Evolutionary conservation across 2,888 invertebrate genomes (phyloP).

Genomic region (Lithophane ornitopus): DNA sequence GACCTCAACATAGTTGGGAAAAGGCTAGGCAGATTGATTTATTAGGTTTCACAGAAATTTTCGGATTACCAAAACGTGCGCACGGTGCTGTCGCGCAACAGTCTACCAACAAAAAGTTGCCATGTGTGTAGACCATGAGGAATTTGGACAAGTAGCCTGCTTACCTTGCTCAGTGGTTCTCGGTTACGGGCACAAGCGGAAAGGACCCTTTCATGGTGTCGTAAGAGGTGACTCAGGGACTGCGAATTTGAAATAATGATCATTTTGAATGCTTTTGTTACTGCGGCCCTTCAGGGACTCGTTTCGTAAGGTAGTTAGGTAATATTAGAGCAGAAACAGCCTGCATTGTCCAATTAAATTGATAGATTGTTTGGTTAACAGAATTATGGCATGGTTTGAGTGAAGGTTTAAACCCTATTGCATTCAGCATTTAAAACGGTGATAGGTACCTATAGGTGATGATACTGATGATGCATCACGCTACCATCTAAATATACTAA

Average conservation of each 20-base stretch:
- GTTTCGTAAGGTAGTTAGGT: slow-evolving; percentile 18
- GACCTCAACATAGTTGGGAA: no score
- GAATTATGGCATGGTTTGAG: background rate
- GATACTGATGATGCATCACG: background rate
- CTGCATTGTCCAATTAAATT: slow-evolving; percentile 1
- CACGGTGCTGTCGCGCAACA: background rate
- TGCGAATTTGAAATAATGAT: slow-evolving; percentile 33
- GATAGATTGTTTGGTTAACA: background rate
- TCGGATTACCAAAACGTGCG: background rate
- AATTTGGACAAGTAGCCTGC: slow-evolving; percentile 55
- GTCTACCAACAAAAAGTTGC: slow-evolving; percentile 25
- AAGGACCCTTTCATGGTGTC: slow-evolving; percentile 56
- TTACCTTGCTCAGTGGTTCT: slow-evolving; percentile 56
- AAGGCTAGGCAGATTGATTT: no score
- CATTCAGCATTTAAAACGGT: background rate
- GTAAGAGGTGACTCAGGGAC: slow-evolving; percentile 55
- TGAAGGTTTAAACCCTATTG: background rate
- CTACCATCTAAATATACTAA: background rate
- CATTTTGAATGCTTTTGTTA: slow-evolving; percentile 38
- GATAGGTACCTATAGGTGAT: no score
- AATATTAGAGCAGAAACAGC: background rate
- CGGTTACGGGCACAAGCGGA: slow-evolving; percentile 59
- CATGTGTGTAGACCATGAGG: slow-evolving; percentile 17
- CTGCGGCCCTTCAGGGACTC: slow-evolving; percentile 24
- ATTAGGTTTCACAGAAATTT: background rate